Evolutionary conservation across 1,140 invertebrate species (phyloP), one percentile per base, ranked within the genome.

Genomic region (Popillia japonica): DNA sequence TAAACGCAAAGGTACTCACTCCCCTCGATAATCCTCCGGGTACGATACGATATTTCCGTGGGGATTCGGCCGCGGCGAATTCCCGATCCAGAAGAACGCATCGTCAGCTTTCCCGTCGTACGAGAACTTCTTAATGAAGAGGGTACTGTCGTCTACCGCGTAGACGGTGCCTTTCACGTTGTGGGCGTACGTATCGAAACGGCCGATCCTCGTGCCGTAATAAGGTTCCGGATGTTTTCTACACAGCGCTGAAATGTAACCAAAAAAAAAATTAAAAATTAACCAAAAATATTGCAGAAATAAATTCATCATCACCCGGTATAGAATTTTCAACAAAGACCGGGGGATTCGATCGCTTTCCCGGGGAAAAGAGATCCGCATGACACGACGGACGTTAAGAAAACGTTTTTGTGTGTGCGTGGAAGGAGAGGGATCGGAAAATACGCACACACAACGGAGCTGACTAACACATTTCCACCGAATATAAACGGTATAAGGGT

Each of bases 41-140:
- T 96, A 96, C 0, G 95, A 94, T 83, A 97, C 92, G 17, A 95
- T 91, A 68, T 91, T 92, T 73, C 95, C 96, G 11, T 93, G 92
- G 4, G 94, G 94, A 79, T 91, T 92, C 0, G 95, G 95, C 72
- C 91, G 88, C 0, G 90, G 87, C 1, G 92, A 92, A 83, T 94
- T 94, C 2, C 95, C 95, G 22, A 94, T 93, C 95, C 95, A 96
- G 88, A 97, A 97, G 87, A 92, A 96, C 3, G 94, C 94, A 85
- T 94, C 94, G 73, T 94, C 94, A 17, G 92, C 94, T 7, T 91
- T 94, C 41, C 96, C 96, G 83, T 96, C 95, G 83, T 97, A 97
- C 4, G 89, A 92, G 85, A 98, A 97, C 44, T 92, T 93, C 83
- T 94, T 93, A 78, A 97, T 93, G 87, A 94, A 96, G 76, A 98